Percentiles rank a stretch among this genome's conserved stretches.
Conservation (phyloP, 30 jellyfish, hydroid and myxozoan species). For the Cassiopea xamachana region DNA sequence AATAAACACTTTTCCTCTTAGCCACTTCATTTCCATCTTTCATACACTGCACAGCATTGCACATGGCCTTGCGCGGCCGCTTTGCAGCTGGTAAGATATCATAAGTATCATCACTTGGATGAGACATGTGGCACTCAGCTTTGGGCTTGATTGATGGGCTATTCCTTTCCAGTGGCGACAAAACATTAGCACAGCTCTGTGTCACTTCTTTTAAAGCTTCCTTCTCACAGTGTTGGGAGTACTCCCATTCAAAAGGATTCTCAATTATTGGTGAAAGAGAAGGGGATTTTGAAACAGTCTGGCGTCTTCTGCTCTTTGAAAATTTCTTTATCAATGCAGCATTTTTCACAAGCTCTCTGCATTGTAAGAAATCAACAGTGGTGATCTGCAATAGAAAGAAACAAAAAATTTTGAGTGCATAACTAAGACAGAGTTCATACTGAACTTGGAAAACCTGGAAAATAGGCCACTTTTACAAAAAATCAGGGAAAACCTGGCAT, state of each 20-base stretch:
- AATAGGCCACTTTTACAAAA: too few relatives aligned
- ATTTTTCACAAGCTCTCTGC: constrained; percentile 69
- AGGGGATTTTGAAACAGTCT: constrained; percentile 43
- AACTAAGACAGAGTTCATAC: too few relatives aligned
- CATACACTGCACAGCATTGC: constrained; percentile 17
- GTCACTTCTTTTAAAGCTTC: constrained; percentile 46
- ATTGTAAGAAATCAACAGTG: constrained; percentile 63
- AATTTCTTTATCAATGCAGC: constrained; percentile 46
- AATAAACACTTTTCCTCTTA: neutral
- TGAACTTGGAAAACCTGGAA: too few relatives aligned
- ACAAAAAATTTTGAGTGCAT: too few relatives aligned
- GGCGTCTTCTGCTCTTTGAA: constrained; percentile 47
- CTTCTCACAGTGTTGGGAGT: constrained; percentile 52
- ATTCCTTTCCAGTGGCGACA: neutral
- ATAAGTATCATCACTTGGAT: constrained; percentile 54
- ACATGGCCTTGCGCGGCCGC: constrained; percentile 70
- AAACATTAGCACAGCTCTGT: neutral
- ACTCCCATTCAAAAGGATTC: constrained; percentile 82
- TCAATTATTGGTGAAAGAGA: constrained; percentile 78
- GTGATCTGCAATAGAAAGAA: constrained; percentile 42
- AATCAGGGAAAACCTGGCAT: too few relatives aligned
- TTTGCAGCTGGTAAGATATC: constrained; percentile 77
- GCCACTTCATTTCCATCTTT: constrained; percentile 40
- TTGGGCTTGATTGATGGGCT: constrained; percentile 11
- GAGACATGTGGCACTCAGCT: constrained; percentile 35